These are phyloP conservation scores for Luperina testacea DNA, from an alignment of 2,888 invertebrate genomes.

Conservation along the genomic window DNA sequence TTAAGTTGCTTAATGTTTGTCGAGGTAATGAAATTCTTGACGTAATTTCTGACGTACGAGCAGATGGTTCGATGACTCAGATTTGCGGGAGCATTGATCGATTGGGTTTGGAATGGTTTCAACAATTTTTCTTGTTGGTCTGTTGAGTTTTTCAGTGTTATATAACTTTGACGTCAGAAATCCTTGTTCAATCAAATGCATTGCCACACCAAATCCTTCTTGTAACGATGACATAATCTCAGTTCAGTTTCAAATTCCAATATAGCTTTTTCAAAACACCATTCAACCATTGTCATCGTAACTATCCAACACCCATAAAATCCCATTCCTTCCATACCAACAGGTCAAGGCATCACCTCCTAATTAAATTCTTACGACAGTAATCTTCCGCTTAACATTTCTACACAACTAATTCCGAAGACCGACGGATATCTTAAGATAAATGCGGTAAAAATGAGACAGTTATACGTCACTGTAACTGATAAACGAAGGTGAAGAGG, in stretches of 20 bases:
- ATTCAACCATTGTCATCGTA: background rate
- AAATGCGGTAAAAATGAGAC: slow-evolving; percentile 63
- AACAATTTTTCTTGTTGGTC: slow-evolving; percentile 23
- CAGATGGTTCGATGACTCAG: slow-evolving; percentile 29
- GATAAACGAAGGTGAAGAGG: slow-evolving; percentile 66
- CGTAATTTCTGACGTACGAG: slow-evolving; percentile 23
- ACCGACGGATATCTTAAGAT: slow-evolving; percentile 53
- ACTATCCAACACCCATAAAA: background rate
- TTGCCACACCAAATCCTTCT: background rate
- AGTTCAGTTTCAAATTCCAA: background rate
- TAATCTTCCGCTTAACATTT: slow-evolving; percentile 43
- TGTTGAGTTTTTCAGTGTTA: slow-evolving; percentile 11
- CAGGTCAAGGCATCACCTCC: slow-evolving; percentile 26
- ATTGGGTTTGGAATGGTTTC: slow-evolving; percentile 32
- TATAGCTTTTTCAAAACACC: background rate
- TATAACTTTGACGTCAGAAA: slow-evolving; percentile 5
- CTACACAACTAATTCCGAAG: slow-evolving; percentile 42
- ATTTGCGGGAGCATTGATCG: slow-evolving; percentile 43
- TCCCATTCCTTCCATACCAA: background rate
- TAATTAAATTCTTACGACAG: slow-evolving; percentile 43
- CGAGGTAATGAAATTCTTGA: slow-evolving; percentile 25
- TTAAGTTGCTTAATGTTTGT: slow-evolving; percentile 47
- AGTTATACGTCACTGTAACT: slow-evolving; percentile 55
- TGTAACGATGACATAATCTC: background rate
- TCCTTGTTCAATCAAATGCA: background rate